Evolutionary conservation across 2,797 vertebrate genomes (phyloP), one percentile per base, ranked within the genome.

Genomic region (Tachyglossus aculeatus): DNA sequence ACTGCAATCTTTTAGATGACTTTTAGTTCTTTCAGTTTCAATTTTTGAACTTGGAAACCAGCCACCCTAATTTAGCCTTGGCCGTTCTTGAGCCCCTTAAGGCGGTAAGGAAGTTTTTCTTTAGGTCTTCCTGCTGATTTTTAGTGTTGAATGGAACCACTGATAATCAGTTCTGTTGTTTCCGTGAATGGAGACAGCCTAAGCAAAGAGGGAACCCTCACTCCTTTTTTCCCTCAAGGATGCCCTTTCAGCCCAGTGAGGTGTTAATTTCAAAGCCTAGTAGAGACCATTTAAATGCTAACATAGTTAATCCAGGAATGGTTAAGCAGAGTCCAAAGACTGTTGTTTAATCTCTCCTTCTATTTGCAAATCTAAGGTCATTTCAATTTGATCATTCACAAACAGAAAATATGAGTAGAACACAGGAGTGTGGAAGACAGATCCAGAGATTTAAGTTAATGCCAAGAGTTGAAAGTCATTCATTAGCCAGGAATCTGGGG

Each of bases 251-350:
- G 18, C 22, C 5, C 56, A 18, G 25, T 25, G 68, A 86, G 67
- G 78, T 86, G 83, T 80, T 85, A 73, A 82, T 86, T 88, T 87
- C 75, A 88, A 86, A 88, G 69, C 56, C 67, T 15, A 1, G 15
- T 33, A 57, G 75, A 58, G 54, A 8, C 74, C 47, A 72, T 85
- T 91, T 75, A 81, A 66, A 89, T 92, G 85, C 75, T 89, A 89
- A 90, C 29, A 1, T 67, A 32, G 14, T 64, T 78, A 37, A 71
- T 83, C 25, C 58, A 57, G 77, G 69, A 84, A 74, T 83, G 45
- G 16, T 38, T 54, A 0, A 0, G n/a, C n/a, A 60, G 9, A 14
- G 62, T n/a, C 67, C 59, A 32, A 9, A 4, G 73, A 36, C 10
- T 9, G 36, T 53, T 47, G 33, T 56, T 85, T 85, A 86, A 84